phyloP scores from a whole-genome alignment of 2,113 vertebrate species.

The Callaeas wilsoni region DNA sequence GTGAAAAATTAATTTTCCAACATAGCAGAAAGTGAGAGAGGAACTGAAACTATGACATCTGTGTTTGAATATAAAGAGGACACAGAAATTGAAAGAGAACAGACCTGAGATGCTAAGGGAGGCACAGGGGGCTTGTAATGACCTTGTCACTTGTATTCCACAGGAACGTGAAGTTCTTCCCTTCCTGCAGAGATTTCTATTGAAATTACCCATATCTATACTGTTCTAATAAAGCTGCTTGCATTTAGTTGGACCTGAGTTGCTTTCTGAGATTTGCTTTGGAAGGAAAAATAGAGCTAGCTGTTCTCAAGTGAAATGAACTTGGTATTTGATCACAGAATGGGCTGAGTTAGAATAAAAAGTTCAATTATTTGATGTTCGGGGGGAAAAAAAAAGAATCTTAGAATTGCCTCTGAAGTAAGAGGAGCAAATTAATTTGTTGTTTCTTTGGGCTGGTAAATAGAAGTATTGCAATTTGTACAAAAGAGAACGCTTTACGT shows the following conservation, averaged over 20 bases:
- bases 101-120: not conserved
- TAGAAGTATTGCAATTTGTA: not conserved
- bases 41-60: not conserved
- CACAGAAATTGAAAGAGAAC: not conserved
- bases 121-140: conserved; percentile 31
- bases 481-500: not conserved
- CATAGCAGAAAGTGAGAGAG: not conserved
- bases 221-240: not conserved
- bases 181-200: conserved; percentile 30
- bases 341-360: not conserved
- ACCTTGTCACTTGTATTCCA: not conserved
- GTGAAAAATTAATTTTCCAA: conserved; percentile 13
- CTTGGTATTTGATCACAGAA: not conserved
- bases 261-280: not conserved
- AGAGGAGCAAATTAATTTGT: not conserved
- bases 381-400: not conserved
- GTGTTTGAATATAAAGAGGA: conserved; percentile 24
- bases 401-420: not conserved
- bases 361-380: not conserved
- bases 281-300: not conserved
- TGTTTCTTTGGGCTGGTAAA: not conserved
- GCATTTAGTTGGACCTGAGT: not conserved
- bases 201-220: not conserved
- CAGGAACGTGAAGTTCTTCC: not conserved
- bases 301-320: not conserved